A percentile compares a stretch with the other conserved stretches of the same genome.
Conservation (phyloP, 2,888 invertebrate genomes). For the Ectemnius continuus region DNA sequence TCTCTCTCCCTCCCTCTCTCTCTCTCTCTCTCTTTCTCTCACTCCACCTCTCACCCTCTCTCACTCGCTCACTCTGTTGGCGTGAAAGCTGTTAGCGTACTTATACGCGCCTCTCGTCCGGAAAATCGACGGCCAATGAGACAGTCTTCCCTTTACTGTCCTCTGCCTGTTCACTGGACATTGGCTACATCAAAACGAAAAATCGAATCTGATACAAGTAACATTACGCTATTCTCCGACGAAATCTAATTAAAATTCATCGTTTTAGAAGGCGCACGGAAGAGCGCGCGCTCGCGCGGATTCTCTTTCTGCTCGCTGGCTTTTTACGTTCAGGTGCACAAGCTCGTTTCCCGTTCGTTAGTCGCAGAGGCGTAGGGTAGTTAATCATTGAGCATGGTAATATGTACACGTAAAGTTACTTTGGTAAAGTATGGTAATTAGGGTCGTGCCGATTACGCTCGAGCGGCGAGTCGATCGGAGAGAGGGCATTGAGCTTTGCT, state of each 20-base stretch:
- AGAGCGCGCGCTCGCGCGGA: too few relatives aligned
- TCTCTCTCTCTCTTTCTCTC: background rate
- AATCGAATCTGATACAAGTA: too few relatives aligned
- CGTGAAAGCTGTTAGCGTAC: too few relatives aligned
- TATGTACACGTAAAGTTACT: slow-evolving; percentile 33
- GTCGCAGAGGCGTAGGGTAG: slow-evolving; percentile 22
- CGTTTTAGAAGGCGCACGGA: background rate
- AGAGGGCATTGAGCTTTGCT: slow-evolving; percentile 14
- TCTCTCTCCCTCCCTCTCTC: background rate
- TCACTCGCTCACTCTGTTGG: too few relatives aligned
- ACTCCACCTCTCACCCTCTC: too few relatives aligned
- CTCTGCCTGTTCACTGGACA: too few relatives aligned
- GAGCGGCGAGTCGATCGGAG: slow-evolving; percentile 9
- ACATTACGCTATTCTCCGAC: background rate
- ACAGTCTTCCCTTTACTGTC: too few relatives aligned
- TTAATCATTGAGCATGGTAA: slow-evolving; percentile 40
- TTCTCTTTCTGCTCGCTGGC: slow-evolving; percentile 5
- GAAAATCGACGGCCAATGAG: too few relatives aligned
- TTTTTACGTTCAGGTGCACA: slow-evolving; percentile 1
- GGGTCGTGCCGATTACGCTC: slow-evolving; percentile 36
- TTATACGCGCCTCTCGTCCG: too few relatives aligned
- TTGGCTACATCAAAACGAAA: too few relatives aligned
- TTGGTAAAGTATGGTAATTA: slow-evolving; percentile 46
- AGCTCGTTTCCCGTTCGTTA: slow-evolving; percentile 6
- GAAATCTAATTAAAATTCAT: background rate